Evolutionary conservation across 2,888 invertebrate species (phyloP).

Genomic region (Prosopocoilus inquinatus): DNA sequence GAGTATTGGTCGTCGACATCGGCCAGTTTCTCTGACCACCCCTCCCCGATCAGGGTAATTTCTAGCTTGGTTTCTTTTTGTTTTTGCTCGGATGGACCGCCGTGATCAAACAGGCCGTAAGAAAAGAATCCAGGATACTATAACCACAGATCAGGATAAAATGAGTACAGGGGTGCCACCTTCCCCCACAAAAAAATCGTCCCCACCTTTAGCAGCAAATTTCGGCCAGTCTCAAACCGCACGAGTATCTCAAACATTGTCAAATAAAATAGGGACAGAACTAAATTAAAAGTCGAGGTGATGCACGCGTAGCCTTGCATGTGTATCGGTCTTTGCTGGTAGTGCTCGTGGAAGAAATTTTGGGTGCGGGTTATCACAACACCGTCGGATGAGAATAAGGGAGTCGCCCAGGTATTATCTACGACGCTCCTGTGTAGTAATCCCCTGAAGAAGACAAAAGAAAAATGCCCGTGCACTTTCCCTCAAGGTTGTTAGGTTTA

Average conservation of each 20-base stretch:
- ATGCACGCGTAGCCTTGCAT: conserved; percentile 64
- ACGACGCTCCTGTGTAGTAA: conserved; percentile 26
- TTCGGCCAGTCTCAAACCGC: conserved; percentile 60
- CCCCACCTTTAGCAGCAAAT: conserved; percentile 63
- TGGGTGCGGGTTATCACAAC: conserved; percentile 81
- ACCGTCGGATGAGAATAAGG: conserved; percentile 82
- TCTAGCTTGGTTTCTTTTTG: conserved; percentile 63
- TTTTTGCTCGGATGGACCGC: conserved; percentile 62
- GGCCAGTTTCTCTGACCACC: conserved; percentile 68
- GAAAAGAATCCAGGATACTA: conserved; percentile 60
- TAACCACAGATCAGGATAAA: conserved; percentile 9
- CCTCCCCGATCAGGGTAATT: conserved; percentile 71
- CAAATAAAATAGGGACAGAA: conserved; percentile 58
- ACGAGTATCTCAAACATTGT: conserved; percentile 61
- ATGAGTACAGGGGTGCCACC: not conserved
- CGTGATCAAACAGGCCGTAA: conserved; percentile 64
- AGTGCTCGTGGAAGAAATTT: conserved; percentile 65
- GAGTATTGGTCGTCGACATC: conserved; percentile 58
- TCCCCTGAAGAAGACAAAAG: conserved; percentile 13
- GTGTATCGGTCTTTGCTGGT: conserved; percentile 74
- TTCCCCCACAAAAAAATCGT: not conserved
- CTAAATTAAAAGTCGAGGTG: conserved; percentile 54
- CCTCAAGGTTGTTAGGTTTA: no score
- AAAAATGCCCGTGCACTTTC: no score
- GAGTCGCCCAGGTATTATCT: conserved; percentile 47